Conservation (phyloP, 2,797 vertebrate genomes). For the Neosalanx taihuensis region DNA sequence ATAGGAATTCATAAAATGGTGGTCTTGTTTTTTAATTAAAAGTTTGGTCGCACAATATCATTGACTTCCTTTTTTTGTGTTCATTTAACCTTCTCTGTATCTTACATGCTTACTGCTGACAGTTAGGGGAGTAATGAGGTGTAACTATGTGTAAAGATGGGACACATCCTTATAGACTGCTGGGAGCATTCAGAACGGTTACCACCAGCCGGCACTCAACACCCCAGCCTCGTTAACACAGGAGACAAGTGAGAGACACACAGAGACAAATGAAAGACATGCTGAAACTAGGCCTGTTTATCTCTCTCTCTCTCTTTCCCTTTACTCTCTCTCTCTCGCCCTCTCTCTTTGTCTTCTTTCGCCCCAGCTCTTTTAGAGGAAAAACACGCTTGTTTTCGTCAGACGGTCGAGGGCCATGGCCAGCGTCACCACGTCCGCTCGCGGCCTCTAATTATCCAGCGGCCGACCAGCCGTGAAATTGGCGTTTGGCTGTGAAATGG, state of each 20-base stretch:
- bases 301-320: not conserved
- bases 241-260: slow-evolving; percentile 8
- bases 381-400: slow-evolving; percentile 8
- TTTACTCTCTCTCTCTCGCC: not conserved
- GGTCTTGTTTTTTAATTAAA: not conserved
- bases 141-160: not conserved
- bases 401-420: not conserved
- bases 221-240: not conserved
- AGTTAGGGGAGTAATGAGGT: no score
- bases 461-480: slow-evolving; percentile 35
- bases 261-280: not conserved
- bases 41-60: not conserved
- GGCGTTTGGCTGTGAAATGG: slow-evolving; percentile 39
- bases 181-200: not conserved
- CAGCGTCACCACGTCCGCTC: slow-evolving; percentile 16
- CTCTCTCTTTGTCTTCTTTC: not conserved
- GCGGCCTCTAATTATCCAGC: slow-evolving; percentile 37
- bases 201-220: not conserved
- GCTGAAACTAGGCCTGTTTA: not conserved
- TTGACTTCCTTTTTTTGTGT: no score
- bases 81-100: no score
- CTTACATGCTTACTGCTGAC: no score
- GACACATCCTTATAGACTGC: not conserved
- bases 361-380: slow-evolving; percentile 9
- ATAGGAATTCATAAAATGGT: no score